These are phyloP conservation scores for Calidris pugnax DNA, from an alignment of 2,113 vertebrate species.

Conservation along the genomic window DNA sequence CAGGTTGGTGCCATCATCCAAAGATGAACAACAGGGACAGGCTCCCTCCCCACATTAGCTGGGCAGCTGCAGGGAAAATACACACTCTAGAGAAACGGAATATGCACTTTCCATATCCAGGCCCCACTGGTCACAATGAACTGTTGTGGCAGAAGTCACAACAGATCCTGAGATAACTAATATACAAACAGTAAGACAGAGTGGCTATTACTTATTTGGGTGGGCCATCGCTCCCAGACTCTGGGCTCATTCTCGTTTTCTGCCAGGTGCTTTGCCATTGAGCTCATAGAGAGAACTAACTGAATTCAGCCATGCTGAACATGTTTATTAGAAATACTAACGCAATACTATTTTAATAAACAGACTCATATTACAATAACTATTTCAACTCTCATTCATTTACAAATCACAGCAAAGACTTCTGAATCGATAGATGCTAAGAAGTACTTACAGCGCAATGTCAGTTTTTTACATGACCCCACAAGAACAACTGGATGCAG, in stretches of 20 bases:
- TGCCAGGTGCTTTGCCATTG: not conserved
- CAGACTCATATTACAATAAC: not conserved
- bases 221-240: not conserved
- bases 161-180: not conserved
- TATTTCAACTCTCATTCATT: not conserved
- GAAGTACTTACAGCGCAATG: not conserved
- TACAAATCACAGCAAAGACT: not conserved
- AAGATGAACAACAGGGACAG: not conserved
- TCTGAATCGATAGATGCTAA: not conserved
- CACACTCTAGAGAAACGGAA: not conserved
- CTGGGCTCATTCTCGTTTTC: not conserved
- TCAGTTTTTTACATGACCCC: not conserved
- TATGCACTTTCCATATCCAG: not conserved
- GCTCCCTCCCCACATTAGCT: accelerated
- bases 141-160: not conserved
- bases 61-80: not conserved
- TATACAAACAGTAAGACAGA: not conserved
- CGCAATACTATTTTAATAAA: not conserved
- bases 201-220: not conserved
- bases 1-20: not conserved
- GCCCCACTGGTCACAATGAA: not conserved
- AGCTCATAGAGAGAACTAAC: not conserved
- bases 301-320: not conserved
- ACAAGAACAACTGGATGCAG: not conserved
- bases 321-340: not conserved